Evolutionary conservation across 2,888 invertebrate genomes (phyloP).

Genomic region (Aleiodes leptofemur): DNA sequence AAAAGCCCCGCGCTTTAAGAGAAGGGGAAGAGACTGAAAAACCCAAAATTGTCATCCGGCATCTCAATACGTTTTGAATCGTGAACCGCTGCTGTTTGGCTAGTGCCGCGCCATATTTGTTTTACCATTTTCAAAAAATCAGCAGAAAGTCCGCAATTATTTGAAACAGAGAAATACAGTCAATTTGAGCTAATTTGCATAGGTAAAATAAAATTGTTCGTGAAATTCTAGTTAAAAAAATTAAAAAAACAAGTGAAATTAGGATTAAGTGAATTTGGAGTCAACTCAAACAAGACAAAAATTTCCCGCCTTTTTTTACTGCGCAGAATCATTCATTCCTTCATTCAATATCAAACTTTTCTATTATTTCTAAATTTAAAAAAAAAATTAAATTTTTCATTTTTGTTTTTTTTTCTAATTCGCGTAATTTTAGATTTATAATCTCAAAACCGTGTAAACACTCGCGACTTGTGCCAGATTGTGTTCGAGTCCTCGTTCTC

Average conservation of each 20-base stretch:
- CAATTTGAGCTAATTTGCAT: neutral
- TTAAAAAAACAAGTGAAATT: no score
- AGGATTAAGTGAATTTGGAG: no score
- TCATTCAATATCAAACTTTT: no score
- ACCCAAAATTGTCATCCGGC: constrained; percentile 56
- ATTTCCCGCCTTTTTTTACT: neutral
- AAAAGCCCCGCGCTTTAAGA: neutral
- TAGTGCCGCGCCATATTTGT: constrained; percentile 72
- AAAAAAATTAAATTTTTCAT: neutral
- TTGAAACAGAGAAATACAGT: neutral
- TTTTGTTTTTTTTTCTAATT: neutral
- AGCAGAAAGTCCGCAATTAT: constrained; percentile 9
- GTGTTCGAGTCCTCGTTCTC: constrained; percentile 39
- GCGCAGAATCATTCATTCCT: neutral
- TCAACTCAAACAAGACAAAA: neutral
- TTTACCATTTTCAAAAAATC: constrained; percentile 53
- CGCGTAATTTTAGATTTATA: constrained; percentile 36
- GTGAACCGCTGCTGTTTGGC: constrained; percentile 77
- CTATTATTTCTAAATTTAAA: no score
- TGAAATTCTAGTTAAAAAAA: no score
- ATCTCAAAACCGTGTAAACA: constrained; percentile 32
- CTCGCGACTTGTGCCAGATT: constrained; percentile 36
- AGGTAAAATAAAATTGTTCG: no score
- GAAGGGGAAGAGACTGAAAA: constrained; percentile 35
- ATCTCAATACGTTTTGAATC: constrained; percentile 75